Evolutionary conservation across 1,140 invertebrate species (phyloP).

Genomic region (Neuroterus valhalla): DNA sequence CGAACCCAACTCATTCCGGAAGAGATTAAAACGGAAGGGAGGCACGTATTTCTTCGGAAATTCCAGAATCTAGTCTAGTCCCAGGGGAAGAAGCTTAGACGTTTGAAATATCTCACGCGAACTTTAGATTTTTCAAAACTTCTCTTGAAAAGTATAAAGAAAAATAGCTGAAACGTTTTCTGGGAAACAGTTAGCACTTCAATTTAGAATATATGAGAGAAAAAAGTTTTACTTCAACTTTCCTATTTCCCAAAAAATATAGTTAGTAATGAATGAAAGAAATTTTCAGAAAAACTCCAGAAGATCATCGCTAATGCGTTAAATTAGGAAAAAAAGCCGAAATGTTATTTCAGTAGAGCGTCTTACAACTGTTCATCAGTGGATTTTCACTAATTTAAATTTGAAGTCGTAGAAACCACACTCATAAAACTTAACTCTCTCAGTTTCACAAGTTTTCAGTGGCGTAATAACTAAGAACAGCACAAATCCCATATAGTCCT

Average conservation of each 20-base stretch:
- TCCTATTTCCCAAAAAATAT: background rate
- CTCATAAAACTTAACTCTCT: background rate
- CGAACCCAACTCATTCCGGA: constrained; percentile 17
- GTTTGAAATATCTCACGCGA: constrained; percentile 4
- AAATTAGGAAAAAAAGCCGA: too few relatives aligned
- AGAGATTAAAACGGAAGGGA: constrained; percentile 12
- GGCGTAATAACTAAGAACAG: background rate
- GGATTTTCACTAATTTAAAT: constrained; percentile 21
- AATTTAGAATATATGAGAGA: background rate
- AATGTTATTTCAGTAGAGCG: too few relatives aligned
- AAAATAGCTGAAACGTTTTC: background rate
- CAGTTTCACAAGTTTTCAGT: constrained; percentile 25
- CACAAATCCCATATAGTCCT: constrained; percentile 19
- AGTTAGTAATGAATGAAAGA: background rate
- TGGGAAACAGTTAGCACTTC: background rate
- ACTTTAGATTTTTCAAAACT: background rate
- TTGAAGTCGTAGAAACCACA: background rate
- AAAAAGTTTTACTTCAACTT: background rate
- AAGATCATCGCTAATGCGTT: too few relatives aligned
- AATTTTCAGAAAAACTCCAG: background rate
- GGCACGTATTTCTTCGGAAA: constrained; percentile 24
- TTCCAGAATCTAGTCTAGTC: constrained; percentile 16
- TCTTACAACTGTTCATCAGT: background rate
- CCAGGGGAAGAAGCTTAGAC: background rate
- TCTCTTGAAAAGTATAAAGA: background rate